Conservation (phyloP, 2,797 vertebrate species). For the Xiphorhynchus erythropygius region DNA sequence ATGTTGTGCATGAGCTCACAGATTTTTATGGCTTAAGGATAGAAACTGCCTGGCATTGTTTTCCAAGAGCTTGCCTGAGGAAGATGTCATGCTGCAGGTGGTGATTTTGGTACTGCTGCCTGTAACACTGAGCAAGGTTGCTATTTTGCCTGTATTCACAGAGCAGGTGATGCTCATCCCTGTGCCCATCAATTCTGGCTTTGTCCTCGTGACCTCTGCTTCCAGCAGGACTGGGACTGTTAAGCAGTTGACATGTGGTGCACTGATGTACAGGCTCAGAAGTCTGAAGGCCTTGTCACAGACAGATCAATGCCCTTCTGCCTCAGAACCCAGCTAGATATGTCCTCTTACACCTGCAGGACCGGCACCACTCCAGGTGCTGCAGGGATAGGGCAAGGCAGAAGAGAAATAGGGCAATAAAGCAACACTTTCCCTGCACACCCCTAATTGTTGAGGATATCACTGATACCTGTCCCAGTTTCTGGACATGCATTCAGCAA, state of each 20-base stretch:
- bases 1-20: not conserved
- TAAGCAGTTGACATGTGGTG: not conserved
- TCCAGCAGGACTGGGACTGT: not conserved
- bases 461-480: slow-evolving; percentile 39
- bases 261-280: not conserved
- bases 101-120: not conserved
- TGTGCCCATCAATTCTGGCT: not conserved
- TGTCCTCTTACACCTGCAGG: not conserved
- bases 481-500: slow-evolving; percentile 39
- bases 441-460: not conserved
- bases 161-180: not conserved
- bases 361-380: not conserved
- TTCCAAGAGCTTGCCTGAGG: not conserved
- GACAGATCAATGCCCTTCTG: not conserved
- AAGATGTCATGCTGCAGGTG: slow-evolving; percentile 9
- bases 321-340: not conserved
- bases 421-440: not conserved
- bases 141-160: not conserved
- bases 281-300: not conserved
- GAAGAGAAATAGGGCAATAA: slow-evolving; percentile 34
- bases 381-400: not conserved
- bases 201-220: not conserved
- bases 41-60: not conserved
- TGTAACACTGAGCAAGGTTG: not conserved
- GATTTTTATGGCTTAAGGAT: not conserved